Evolutionary conservation across 2,888 invertebrate species (phyloP).

Genomic region (Andrena camellia): DNA sequence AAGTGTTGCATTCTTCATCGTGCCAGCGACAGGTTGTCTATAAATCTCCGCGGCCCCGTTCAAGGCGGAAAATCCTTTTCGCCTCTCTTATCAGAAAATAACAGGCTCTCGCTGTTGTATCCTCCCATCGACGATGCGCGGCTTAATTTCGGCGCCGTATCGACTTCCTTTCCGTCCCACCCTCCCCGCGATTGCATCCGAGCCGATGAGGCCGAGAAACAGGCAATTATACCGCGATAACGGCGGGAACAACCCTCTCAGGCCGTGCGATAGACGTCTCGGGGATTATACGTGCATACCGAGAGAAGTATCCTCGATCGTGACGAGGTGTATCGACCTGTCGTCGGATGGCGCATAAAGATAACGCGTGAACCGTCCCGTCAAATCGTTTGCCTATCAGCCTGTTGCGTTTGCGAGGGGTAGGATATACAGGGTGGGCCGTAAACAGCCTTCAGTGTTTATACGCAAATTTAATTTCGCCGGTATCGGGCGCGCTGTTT

Average conservation of each 20-base stretch:
- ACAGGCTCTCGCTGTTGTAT: constrained; percentile 12
- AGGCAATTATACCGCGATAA: constrained; percentile 78
- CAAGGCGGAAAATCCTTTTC: constrained; percentile 30
- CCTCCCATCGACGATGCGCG: not conserved
- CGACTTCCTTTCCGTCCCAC: constrained; percentile 2
- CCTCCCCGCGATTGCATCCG: constrained; percentile 5
- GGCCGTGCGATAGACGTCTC: constrained; percentile 51
- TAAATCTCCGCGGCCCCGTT: constrained; percentile 36
- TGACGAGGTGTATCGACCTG: constrained; percentile 9
- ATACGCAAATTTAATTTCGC: too few relatives aligned
- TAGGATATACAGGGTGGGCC: not conserved
- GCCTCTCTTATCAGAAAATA: constrained; percentile 14
- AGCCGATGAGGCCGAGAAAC: constrained; percentile 81
- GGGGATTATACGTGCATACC: constrained; percentile 19
- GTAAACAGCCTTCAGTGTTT: not conserved
- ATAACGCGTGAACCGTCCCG: constrained; percentile 9
- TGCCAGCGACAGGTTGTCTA: constrained; percentile 51
- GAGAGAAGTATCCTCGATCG: constrained; percentile 35
- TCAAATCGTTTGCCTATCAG: constrained; percentile 20
- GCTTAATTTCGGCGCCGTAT: constrained; percentile 52
- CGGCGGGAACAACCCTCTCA: constrained; percentile 44
- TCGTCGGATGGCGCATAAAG: constrained; percentile 8
- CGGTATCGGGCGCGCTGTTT: too few relatives aligned
- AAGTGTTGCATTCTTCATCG: constrained; percentile 45
- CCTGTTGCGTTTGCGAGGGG: constrained; percentile 18